phyloP scores from a whole-genome alignment of 2,888 invertebrate species.

The Mimas tiliae region DNA sequence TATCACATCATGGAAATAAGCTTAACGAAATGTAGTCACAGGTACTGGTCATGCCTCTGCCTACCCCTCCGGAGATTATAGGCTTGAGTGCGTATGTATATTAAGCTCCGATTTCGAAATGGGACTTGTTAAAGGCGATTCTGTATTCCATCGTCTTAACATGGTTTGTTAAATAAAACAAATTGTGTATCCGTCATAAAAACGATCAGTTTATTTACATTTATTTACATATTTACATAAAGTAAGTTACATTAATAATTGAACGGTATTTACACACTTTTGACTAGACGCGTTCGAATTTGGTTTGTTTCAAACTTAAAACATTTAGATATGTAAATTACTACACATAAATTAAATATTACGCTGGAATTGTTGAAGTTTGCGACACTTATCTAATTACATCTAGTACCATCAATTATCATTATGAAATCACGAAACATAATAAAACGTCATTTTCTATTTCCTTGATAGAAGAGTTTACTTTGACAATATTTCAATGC shows the following conservation, averaged over 20 bases:
- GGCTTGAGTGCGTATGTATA: no score
- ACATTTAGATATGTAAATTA: conserved; percentile 57
- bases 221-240: conserved; percentile 78
- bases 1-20: no score
- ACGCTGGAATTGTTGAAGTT: conserved; percentile 2
- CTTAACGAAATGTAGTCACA: no score
- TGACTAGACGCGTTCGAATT: conserved; percentile 30
- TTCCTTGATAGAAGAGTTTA: not conserved
- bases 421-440: not conserved
- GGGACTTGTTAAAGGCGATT: not conserved
- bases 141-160: not conserved
- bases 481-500: conserved; percentile 8
- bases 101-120: not conserved
- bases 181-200: conserved; percentile 70
- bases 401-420: not conserved
- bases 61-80: no score
- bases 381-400: not conserved
- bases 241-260: conserved; percentile 56
- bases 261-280: conserved; percentile 62
- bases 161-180: conserved; percentile 48
- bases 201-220: conserved; percentile 83
- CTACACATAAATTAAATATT: conserved; percentile 4
- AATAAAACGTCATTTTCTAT: not conserved
- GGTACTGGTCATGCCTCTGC: no score
- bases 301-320: conserved; percentile 6